phyloP scores from a whole-genome alignment of 1,140 invertebrate species.

The Sesamia nonagrioides region DNA sequence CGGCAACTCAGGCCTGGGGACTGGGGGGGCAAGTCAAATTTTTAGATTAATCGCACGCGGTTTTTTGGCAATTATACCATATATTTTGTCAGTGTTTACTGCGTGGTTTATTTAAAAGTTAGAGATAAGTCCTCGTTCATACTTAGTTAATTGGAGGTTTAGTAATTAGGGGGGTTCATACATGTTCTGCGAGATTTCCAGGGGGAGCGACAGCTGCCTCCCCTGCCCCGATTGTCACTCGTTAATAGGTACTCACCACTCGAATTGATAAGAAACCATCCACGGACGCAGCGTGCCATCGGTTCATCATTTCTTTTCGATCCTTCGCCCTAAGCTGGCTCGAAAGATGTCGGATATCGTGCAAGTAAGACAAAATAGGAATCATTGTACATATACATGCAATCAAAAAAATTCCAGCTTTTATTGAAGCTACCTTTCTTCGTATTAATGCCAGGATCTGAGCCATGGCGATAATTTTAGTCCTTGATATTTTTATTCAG shows the following conservation, averaged over 20 bases:
- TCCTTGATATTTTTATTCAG: background rate
- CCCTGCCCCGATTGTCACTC: too few species aligned
- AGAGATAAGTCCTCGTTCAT: too few species aligned
- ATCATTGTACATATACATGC: background rate
- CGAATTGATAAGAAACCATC: background rate
- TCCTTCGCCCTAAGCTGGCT: background rate
- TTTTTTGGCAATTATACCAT: too few species aligned
- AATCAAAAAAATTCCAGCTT: background rate
- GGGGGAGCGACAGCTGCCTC: too few species aligned
- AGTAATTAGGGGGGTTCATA: too few species aligned
- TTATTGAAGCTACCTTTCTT: background rate
- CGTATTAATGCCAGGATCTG: background rate
- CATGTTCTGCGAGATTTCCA: too few species aligned
- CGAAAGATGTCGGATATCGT: background rate
- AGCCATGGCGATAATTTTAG: background rate
- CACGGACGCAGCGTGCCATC: background rate
- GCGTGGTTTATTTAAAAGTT: too few species aligned
- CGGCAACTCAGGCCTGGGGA: too few species aligned
- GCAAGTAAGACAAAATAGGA: background rate
- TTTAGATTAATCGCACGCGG: too few species aligned
- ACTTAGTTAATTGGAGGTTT: too few species aligned
- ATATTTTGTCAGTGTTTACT: too few species aligned
- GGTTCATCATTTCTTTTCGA: background rate
- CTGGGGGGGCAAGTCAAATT: too few species aligned
- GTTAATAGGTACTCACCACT: background rate